phyloP scores from a whole-genome alignment of 1,140 invertebrate species.

The Drosophila rufa region DNA sequence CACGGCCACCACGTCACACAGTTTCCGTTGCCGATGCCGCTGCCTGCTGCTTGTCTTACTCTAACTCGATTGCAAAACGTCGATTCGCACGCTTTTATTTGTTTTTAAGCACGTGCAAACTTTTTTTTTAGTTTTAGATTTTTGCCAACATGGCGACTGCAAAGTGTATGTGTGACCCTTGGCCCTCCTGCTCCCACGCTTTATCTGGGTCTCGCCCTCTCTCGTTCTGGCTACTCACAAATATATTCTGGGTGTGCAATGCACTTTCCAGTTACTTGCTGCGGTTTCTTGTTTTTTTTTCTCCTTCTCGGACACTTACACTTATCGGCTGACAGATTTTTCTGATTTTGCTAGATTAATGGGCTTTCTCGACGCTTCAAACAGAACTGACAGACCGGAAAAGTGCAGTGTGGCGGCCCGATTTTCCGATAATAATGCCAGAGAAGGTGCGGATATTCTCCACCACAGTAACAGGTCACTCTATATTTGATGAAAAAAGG shows the following conservation, averaged over 20 bases:
- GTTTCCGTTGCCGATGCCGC: neutral
- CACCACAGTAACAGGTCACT: no score
- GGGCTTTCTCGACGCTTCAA: conserved; percentile 61
- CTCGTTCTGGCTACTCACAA: conserved; percentile 13
- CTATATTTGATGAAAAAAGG: no score
- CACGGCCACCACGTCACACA: conserved; percentile 30
- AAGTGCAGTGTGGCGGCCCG: no score
- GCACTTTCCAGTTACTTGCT: conserved; percentile 1
- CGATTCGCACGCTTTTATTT: conserved; percentile 21
- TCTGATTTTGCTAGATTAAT: conserved; percentile 18
- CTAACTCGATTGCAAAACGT: neutral
- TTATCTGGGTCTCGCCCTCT: neutral
- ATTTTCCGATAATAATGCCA: no score
- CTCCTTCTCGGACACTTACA: conserved; percentile 38
- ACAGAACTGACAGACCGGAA: conserved; percentile 61
- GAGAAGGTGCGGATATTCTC: no score
- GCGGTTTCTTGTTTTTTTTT: neutral
- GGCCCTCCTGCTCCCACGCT: conserved; percentile 3
- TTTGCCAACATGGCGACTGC: conserved; percentile 73
- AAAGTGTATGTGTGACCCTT: conserved; percentile 21
- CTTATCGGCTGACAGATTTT: conserved; percentile 34
- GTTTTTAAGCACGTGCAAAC: conserved; percentile 34
- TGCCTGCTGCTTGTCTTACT: neutral
- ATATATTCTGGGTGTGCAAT: conserved; percentile 1
- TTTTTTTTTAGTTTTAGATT: conserved; percentile 2